Percentiles rank a stretch among this genome's conserved stretches.
Conservation (phyloP, 2,797 vertebrate genomes). For the Gila robusta region DNA sequence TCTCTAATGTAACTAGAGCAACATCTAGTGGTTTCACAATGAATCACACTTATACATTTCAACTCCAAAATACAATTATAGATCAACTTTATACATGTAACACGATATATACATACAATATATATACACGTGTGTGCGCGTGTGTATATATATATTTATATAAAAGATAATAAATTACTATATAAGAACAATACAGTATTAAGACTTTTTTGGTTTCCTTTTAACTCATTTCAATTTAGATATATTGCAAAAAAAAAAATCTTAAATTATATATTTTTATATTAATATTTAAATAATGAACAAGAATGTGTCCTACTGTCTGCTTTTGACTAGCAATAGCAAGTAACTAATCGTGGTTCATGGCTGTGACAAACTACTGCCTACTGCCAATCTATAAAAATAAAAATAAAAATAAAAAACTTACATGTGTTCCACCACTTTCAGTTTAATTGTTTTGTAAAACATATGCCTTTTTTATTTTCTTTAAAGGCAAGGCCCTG, state of each 20-base stretch:
- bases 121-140: too few relatives aligned
- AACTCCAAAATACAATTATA: neutral
- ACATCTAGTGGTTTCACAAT: slow-evolving; percentile 62
- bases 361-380: neutral
- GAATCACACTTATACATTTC: slow-evolving; percentile 4
- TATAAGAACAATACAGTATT: too few relatives aligned
- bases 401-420: neutral
- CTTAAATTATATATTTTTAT: neutral
- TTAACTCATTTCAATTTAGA: too few relatives aligned
- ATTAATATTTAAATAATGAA: neutral
- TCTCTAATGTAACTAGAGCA: slow-evolving; percentile 44
- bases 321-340: neutral
- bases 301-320: neutral
- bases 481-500: neutral
- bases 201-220: too few relatives aligned
- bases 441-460: neutral
- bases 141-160: too few relatives aligned
- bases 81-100: neutral
- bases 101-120: neutral
- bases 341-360: neutral
- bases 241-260: neutral
- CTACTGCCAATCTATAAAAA: neutral
- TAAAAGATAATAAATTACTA: neutral
- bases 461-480: neutral
- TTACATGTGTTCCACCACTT: too few relatives aligned